Percentiles rank a stretch among this genome's conserved stretches.
Conservation (phyloP, 2,888 invertebrate species). For the Lasioglossum oenotherae region DNA sequence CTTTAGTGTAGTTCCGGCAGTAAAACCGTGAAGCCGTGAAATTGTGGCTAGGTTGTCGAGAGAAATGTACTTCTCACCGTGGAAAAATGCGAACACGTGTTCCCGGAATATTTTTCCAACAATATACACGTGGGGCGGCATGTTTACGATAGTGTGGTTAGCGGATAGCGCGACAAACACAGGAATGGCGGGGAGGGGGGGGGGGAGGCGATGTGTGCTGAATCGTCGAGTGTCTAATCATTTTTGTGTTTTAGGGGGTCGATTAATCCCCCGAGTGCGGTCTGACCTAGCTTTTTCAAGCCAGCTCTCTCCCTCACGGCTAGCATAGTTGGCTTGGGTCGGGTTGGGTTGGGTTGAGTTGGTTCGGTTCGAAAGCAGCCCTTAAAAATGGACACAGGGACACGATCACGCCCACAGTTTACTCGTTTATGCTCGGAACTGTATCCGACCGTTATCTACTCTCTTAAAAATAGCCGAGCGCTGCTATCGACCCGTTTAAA, state of each 20-base stretch:
- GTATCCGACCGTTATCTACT: neutral
- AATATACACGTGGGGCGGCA: neutral
- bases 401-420: neutral
- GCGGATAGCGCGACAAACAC: slow-evolving; percentile 9
- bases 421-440: slow-evolving; percentile 4
- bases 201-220: neutral
- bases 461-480: slow-evolving; percentile 21
- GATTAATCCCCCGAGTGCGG: slow-evolving; percentile 45
- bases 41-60: neutral
- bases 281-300: slow-evolving; percentile 36
- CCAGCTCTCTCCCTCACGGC: neutral
- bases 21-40: neutral
- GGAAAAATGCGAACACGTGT: neutral
- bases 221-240: slow-evolving; percentile 43
- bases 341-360: neutral
- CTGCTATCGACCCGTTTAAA: slow-evolving; percentile 3
- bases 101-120: neutral
- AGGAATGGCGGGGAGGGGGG: neutral
- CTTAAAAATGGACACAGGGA: slow-evolving; percentile 34
- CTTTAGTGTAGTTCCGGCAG: neutral
- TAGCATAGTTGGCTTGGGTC: neutral
- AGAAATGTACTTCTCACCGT: slow-evolving; percentile 1
- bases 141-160: slow-evolving; percentile 39
- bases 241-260: slow-evolving; percentile 44
- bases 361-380: slow-evolving; percentile 6